Evolutionary conservation across 1,140 invertebrate species (phyloP), one percentile per base, ranked within the genome.

Genomic region (Nephotettix cincticeps): DNA sequence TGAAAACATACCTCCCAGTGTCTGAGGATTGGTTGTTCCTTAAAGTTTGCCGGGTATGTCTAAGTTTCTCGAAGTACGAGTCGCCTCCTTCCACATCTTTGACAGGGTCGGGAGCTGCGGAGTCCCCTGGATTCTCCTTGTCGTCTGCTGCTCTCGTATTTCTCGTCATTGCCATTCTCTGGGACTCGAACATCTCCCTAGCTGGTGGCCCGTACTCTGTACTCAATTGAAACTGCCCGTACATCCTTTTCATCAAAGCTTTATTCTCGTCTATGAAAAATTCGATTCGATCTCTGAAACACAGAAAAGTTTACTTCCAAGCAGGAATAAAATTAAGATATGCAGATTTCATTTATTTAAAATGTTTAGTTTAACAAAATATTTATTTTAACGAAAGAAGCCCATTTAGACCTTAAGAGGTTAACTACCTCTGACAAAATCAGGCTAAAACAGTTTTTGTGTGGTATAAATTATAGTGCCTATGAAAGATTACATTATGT

Each of bases 181-280:
- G 36, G n/a, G 54, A 65, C 66, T 73, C 66, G 77, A 77, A 75
- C 1, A 77, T 74, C 54, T 81, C 84, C 29, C 84, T 83, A 6
- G 82, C 81, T 6, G 82, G 78, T 6, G 83, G 81, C 13, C 83
- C 85, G 45, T 85, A 84, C 66, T 84, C 84, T 68, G 84, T 81
- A 45, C 73, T 79, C 83, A 88, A 88, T 73, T 88, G 87, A 76
- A 95, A 95, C 72, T 93, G 91, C 1, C 93, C 93, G 75, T 95
- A 96, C 94, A 96, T 96, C 68, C 94, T 84, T 77, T 93, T 91
- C 86, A 96, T 95, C 72, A 96, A 77, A 11, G 94, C 93, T 82
- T 96, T 96, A 80, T 96, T 96, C 77, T 96, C 94, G 76, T 96
- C 94, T 77, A 96, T 96, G 80, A 96, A 96, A 71, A 86, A 84